Percentiles rank a stretch among this genome's conserved stretches.
These are phyloP conservation scores for Chunga burmeisteri DNA, from an alignment of 2,113 vertebrate species.

Conservation along the genomic window DNA sequence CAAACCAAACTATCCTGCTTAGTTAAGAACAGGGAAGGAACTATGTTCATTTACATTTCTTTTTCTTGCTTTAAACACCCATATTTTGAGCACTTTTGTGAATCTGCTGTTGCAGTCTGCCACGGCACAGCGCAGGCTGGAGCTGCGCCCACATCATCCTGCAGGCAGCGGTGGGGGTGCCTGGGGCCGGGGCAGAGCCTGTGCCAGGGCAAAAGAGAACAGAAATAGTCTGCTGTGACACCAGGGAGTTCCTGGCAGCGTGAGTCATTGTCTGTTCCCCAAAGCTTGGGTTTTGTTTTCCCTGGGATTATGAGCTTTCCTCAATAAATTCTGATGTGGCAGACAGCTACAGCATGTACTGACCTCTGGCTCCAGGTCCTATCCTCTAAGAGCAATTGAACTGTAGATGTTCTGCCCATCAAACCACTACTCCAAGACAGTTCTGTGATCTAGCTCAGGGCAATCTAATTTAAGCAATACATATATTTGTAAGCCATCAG, in stretches of 20 bases:
- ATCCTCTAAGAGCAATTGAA: not conserved
- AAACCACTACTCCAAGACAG: not conserved
- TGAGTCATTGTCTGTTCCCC: not conserved
- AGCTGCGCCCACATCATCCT: fast-evolving
- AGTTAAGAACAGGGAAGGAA: not conserved
- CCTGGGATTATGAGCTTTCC: not conserved
- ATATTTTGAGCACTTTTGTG: not conserved
- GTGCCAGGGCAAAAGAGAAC: not conserved
- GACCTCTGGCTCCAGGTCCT: not conserved
- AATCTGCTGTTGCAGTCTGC: not conserved
- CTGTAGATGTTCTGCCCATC: not conserved
- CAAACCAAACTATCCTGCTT: not conserved
- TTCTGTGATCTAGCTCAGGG: not conserved
- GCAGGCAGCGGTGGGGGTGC: fast-evolving
- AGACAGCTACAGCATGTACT: not conserved
- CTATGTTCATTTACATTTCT: not conserved
- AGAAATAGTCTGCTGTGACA: not conserved
- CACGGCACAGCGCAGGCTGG: fast-evolving
- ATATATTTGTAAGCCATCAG: not conserved
- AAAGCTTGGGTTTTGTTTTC: not conserved
- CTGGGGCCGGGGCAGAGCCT: fast-evolving
- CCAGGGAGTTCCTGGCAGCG: not conserved
- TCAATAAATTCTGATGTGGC: not conserved
- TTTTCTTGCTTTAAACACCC: not conserved
- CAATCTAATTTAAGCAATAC: not conserved